A percentile compares a stretch with the other conserved stretches of the same genome.
Conservation (phyloP, 2,113 vertebrate genomes). For the Isurus oxyrinchus region DNA sequence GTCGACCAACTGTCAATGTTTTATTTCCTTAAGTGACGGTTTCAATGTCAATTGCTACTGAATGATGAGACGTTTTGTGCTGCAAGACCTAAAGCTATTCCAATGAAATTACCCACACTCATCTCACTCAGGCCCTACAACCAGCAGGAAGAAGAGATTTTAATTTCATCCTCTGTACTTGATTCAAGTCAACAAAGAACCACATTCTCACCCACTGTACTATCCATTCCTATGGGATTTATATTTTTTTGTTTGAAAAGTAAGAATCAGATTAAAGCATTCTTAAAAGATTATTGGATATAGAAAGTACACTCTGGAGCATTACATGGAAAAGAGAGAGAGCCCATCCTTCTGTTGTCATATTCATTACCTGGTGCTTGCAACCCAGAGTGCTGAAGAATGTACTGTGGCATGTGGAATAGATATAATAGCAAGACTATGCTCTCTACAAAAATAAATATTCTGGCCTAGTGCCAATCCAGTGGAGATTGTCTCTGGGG, state of each 20-base stretch:
- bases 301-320: not conserved
- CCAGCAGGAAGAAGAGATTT: not conserved
- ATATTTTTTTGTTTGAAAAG: not conserved
- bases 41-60: not conserved
- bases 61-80: not conserved
- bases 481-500: not conserved
- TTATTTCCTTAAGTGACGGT: not conserved
- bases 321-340: not conserved
- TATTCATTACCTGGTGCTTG: not conserved
- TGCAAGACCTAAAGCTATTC: not conserved
- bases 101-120: not conserved
- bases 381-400: not conserved
- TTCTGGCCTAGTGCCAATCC: not conserved
- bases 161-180: not conserved
- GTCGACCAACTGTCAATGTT: not conserved
- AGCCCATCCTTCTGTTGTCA: not conserved
- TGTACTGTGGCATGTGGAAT: not conserved
- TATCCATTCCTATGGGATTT: not conserved
- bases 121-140: not conserved
- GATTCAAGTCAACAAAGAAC: not conserved
- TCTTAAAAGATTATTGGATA: not conserved
- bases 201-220: not conserved
- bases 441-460: not conserved
- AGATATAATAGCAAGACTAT: not conserved
- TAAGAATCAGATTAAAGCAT: not conserved